These are phyloP conservation scores for Acrocephalus kingi DNA, from an alignment of 2,113 vertebrate species.

Conservation along the genomic window DNA sequence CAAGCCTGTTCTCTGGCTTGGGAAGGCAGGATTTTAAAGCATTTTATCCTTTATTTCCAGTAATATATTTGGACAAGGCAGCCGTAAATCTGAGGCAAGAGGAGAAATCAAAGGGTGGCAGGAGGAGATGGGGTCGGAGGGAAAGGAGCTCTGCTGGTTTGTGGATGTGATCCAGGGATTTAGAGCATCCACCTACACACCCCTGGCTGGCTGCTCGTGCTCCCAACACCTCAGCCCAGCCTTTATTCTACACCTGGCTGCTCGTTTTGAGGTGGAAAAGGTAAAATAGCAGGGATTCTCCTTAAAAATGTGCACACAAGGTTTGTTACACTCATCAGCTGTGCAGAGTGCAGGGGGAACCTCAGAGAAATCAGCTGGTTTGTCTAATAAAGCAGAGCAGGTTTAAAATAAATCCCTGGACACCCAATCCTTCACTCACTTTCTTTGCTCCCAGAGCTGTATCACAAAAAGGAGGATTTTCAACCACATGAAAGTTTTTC, in stretches of 20 bases:
- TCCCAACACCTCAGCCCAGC: not conserved
- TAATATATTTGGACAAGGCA: slow-evolving; percentile 68
- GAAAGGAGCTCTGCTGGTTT: not conserved
- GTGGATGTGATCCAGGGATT: slow-evolving; percentile 33
- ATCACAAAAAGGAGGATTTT: not conserved
- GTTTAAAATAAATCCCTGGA: not conserved
- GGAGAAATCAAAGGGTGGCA: slow-evolving; percentile 47
- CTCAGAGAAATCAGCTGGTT: not conserved
- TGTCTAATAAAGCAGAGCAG: not conserved
- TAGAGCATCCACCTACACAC: not conserved
- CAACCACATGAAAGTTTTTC: not conserved
- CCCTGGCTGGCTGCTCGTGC: not conserved
- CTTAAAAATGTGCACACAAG: not conserved
- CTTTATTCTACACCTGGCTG: rapidly evolving
- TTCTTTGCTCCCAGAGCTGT: not conserved
- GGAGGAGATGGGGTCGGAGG: slow-evolving; percentile 49
- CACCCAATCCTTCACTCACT: not conserved
- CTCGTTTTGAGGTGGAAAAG: rapidly evolving
- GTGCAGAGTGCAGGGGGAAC: not conserved
- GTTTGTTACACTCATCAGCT: not conserved
- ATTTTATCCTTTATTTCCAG: slow-evolving; percentile 67
- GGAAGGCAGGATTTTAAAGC: slow-evolving; percentile 55
- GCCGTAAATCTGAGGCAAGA: slow-evolving; percentile 61
- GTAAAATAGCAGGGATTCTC: not conserved
- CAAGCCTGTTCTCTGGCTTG: slow-evolving; percentile 20